Evolutionary conservation across 2,888 invertebrate genomes (phyloP), one percentile per base, ranked within the genome.

Genomic region (Yponomeuta plumbellus): DNA sequence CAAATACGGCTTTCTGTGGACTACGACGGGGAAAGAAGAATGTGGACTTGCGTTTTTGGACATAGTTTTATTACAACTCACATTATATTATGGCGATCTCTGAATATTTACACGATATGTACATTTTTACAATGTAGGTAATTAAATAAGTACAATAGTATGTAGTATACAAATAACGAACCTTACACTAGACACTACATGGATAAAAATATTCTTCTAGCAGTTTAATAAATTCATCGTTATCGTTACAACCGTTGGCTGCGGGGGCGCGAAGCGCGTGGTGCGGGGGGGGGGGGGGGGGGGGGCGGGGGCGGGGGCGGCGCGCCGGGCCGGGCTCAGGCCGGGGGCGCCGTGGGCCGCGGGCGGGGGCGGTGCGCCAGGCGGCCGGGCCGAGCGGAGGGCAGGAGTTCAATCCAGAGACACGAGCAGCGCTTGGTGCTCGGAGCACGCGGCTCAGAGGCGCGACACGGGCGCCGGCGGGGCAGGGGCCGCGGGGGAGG

Each of bases 21-120:
- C 20, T 11, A 58, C 21, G 0, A 20, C n/a, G 21, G 57, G 58
- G 58, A 3, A 11, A 21, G 11, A 58, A 22, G 22, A 58, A 20
- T 11, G 20, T 21, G 10, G 11, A 20, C 58, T 11, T 20, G 11
- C 21, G n/a, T 22, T 11, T 22, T 58, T 58, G 21, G 44, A 83
- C 76, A 83, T 85, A 83, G 83, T 84, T 85, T 86, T 80, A 85
- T 83, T 86, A 81, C 80, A 86, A 84, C 81, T 81, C 71, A 75
- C 79, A 52, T 52, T 17, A 86, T 83, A 85, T 80, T 79, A 79
- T 83, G 84, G 86, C 84, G 84, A 84, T 73, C 73, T 78, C 80
- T 76, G 77, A 84, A 80, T 89, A 88, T 89, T 86, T 88, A 90
- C 90, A 90, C 81, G 90, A 89, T 90, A 90, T 90, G 89, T 90